Evolutionary conservation across 1,140 invertebrate species (phyloP).

Genomic region (Lepidurus apus): DNA sequence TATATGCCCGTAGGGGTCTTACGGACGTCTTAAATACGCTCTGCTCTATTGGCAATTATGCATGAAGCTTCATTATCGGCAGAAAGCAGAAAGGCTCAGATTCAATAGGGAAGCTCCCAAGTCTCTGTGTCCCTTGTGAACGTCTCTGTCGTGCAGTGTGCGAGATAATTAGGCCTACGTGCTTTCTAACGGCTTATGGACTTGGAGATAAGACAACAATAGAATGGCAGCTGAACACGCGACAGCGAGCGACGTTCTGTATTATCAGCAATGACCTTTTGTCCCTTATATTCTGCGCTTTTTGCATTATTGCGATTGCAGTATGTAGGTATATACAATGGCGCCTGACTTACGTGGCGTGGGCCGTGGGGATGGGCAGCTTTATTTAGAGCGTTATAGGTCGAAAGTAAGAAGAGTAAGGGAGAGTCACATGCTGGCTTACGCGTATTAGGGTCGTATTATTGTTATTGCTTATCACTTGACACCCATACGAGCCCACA

Average conservation of each 20-base stretch:
- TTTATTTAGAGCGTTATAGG: too few relatives aligned
- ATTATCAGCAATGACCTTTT: not conserved
- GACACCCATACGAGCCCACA: not conserved
- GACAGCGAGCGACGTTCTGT: not conserved
- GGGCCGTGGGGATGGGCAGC: too few relatives aligned
- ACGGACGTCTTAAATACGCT: too few relatives aligned
- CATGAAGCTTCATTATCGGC: too few relatives aligned
- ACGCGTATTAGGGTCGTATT: not conserved
- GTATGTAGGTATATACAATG: not conserved
- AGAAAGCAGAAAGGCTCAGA: too few relatives aligned
- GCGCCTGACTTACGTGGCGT: too few relatives aligned
- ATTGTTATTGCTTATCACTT: slow-evolving; percentile 16
- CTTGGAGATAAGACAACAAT: slow-evolving; percentile 14
- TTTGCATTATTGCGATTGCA: slow-evolving; percentile 15
- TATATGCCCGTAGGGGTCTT: too few relatives aligned
- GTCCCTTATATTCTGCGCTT: slow-evolving; percentile 7
- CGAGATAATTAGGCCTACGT: slow-evolving; percentile 19
- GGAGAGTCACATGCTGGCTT: not conserved
- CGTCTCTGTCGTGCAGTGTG: not conserved
- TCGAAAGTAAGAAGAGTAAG: too few relatives aligned
- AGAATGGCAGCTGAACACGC: not conserved
- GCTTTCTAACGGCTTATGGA: slow-evolving; percentile 1
- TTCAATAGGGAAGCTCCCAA: too few relatives aligned
- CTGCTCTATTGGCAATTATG: too few relatives aligned
- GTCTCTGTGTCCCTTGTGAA: not conserved